These are phyloP conservation scores for Dinomys branickii DNA, from an alignment of 2,113 vertebrate genomes.

Conservation along the genomic window DNA sequence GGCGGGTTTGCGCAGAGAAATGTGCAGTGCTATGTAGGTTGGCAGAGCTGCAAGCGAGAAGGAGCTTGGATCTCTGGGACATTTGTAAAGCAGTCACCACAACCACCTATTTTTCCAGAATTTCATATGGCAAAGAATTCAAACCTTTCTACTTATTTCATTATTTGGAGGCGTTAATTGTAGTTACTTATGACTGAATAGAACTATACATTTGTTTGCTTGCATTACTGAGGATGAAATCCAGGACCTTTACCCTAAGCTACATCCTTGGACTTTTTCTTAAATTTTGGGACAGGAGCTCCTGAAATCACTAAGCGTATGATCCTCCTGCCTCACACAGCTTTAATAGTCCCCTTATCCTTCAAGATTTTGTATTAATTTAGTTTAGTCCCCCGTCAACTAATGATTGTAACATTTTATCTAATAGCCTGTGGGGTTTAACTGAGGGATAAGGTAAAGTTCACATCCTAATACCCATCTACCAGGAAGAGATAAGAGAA, in stretches of 20 bases:
- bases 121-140: background rate
- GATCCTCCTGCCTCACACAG: background rate
- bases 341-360: background rate
- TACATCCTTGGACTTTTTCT: background rate
- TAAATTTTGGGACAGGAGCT: background rate
- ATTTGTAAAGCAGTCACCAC: background rate
- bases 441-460: background rate
- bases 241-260: background rate
- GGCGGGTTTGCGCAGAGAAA: background rate
- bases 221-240: background rate
- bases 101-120: background rate
- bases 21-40: too few relatives aligned
- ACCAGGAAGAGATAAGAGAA: background rate
- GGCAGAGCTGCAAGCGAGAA: background rate
- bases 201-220: background rate
- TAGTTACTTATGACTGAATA: background rate
- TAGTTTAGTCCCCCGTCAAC: background rate
- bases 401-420: background rate
- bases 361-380: conserved; percentile 36
- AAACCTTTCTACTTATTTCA: background rate
- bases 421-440: background rate
- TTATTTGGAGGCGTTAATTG: background rate
- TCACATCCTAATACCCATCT: background rate
- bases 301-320: background rate
- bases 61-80: background rate